Base-by-base conservation (phyloP, 2,797 vertebrate genomes). In the Cheirogaleus major region DNA sequence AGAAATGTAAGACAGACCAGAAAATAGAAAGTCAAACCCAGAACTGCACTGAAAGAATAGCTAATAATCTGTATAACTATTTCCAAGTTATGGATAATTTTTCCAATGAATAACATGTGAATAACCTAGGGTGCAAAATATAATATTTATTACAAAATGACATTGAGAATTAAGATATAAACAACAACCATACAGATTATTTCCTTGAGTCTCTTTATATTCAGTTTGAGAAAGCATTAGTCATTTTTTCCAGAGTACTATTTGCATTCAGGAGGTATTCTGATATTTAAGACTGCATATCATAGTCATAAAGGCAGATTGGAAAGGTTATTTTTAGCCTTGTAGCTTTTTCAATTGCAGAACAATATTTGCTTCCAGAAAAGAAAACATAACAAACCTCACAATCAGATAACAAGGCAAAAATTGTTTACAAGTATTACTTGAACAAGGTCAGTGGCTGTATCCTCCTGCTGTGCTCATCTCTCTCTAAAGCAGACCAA, bases 351-450 rank as follows among this genome's bases (percentile, higher is more conserved):
- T 85, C 43, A 85, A 70, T 45, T 92, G 30, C 12, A 88, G 67
- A 79, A 88, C 20, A 97, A 67, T 70, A 85, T 95, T 96, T 89
- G 10, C 75, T 96, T 89, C n/a, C 63, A 83, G 75, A 61, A 95
- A 81, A 78, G n/a, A 93, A 92, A 94, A 94, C 8, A 90, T 76
- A 80, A 73, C 45, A 96, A 96, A 92, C 0, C 12, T 92, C 61
- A 81, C 38, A 89, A 84, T 91, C 85, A 85, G 76, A 78, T 92
- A 91, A 48, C 50, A 97, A 82, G 59, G 23, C 45, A 95, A 96
- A 96, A 89, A 59, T 73, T 93, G 38, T 81, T 84, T 55, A 92
- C 32, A 86, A 93, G 69, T 43, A 79, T 88, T 45, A 92, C 57
- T 63, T 89, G 35, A 86, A 93, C 65, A 80, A 91, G 48, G 70